Percentiles rank a stretch among this genome's conserved stretches.
phyloP scores from a whole-genome alignment of 2,113 vertebrate species.

The Melozone crissalis region DNA sequence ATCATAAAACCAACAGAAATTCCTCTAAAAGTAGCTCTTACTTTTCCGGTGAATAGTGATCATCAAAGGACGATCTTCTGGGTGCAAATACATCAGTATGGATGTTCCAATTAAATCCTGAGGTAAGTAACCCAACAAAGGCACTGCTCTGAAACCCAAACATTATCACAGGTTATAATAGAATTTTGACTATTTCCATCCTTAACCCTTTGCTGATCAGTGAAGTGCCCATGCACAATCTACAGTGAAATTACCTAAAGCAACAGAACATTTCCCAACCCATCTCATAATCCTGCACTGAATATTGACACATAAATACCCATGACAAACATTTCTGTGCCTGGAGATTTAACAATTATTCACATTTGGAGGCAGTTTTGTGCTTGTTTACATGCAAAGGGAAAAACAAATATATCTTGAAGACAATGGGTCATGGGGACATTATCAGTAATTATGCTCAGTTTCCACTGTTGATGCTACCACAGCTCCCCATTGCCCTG shows the following conservation, averaged over 20 bases:
- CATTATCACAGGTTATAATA: not conserved
- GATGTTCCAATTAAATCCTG: conserved; percentile 89
- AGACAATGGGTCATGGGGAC: not conserved
- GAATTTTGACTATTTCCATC: not conserved
- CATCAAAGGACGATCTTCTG: conserved; percentile 85
- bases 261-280: not conserved
- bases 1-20: not conserved
- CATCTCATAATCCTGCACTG: not conserved
- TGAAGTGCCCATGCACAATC: not conserved
- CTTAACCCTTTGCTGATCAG: not conserved
- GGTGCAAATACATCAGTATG: conserved; percentile 82
- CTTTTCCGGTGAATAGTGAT: conserved; percentile 86
- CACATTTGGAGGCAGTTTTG: not conserved
- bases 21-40: conserved; percentile 20
- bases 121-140: conserved; percentile 90
- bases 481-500: not conserved
- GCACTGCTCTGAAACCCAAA: conserved; percentile 81
- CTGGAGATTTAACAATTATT: not conserved
- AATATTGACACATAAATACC: not conserved
- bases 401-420: not conserved
- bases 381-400: not conserved
- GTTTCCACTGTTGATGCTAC: not conserved
- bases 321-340: not conserved
- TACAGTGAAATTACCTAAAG: not conserved
- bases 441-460: fast-evolving